Conservation (phyloP, 2,113 vertebrate species). For the Protobothrops flavoviridis region DNA sequence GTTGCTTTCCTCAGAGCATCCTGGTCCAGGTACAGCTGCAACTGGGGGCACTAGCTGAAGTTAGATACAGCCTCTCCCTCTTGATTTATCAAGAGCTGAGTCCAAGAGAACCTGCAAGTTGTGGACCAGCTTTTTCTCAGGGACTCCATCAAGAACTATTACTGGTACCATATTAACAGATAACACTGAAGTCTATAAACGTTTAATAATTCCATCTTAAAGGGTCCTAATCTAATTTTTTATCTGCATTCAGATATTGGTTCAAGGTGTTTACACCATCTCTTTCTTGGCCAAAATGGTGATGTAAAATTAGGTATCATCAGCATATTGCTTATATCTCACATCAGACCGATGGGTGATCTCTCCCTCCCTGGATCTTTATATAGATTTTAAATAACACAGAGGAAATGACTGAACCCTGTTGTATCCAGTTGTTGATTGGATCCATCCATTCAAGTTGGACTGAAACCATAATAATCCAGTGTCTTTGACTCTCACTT, state of each 20-base stretch:
- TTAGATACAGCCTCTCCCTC: neutral
- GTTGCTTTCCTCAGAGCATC: no score
- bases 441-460: neutral
- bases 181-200: neutral
- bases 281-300: neutral
- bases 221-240: neutral
- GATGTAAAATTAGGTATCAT: neutral
- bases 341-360: neutral
- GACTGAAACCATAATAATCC: neutral
- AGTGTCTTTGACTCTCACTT: neutral
- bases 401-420: neutral
- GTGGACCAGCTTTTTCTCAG: neutral
- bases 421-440: neutral
- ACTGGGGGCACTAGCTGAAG: no score
- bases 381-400: neutral
- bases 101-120: neutral
- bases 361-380: neutral
- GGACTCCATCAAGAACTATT: neutral
- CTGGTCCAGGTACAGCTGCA: no score
- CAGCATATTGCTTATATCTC: neutral
- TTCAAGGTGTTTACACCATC: neutral
- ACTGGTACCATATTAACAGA: neutral
- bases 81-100: neutral
- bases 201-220: neutral
- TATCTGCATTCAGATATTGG: neutral